Percentiles rank a stretch among this genome's conserved stretches.
Conservation (phyloP, 2,888 invertebrate species). For the Caenorhabditis uteleia region DNA sequence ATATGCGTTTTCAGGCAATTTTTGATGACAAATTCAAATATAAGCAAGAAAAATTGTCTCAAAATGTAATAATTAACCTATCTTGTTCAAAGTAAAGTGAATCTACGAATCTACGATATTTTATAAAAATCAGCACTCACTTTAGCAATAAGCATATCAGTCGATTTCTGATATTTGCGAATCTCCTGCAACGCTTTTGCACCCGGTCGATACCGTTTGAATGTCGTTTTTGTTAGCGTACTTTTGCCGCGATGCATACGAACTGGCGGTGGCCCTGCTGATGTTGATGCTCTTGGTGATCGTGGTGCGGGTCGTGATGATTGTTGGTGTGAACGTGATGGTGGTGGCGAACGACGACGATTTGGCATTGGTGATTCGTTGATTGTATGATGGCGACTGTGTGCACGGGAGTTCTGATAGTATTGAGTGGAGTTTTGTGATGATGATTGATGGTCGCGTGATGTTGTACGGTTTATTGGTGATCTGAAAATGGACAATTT, state of each 20-base stretch:
- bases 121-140: too few species aligned
- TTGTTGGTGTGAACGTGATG: not conserved
- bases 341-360: not conserved
- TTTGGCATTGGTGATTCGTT: not conserved
- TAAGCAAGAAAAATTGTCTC: not conserved
- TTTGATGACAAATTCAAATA: not conserved
- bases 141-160: conserved; percentile 36
- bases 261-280: not conserved
- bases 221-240: conserved; percentile 13
- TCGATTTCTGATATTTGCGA: conserved; percentile 39
- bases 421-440: conserved; percentile 3
- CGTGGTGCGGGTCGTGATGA: not conserved
- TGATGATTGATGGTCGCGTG: too few species aligned
- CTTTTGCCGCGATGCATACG: conserved; percentile 18
- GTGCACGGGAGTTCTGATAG: not conserved
- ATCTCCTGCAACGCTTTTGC: conserved; percentile 41
- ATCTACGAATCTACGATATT: too few species aligned
- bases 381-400: conserved; percentile 6
- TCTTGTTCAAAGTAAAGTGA: too few species aligned
- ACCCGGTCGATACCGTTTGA: conserved; percentile 25
- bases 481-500: too few species aligned
- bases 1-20: not conserved
- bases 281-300: not conserved
- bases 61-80: too few species aligned
- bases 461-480: too few species aligned